These are phyloP conservation scores for Aegypius monachus DNA, from an alignment of 2,113 vertebrate genomes.

Conservation along the genomic window DNA sequence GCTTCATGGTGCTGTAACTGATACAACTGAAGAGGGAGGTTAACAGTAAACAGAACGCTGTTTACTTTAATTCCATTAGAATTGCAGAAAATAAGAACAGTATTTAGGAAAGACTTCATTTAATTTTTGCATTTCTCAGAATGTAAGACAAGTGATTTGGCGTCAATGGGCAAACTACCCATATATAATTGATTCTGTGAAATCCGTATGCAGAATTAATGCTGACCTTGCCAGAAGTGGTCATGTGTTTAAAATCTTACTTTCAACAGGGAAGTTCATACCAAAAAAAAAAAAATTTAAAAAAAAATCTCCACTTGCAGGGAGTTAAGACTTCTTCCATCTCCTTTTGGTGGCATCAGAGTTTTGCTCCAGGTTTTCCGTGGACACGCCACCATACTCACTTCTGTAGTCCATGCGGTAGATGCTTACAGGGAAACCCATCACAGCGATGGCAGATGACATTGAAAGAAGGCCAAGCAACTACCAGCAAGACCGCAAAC, in stretches of 20 bases:
- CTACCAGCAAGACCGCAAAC: neutral
- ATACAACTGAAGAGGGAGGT: neutral
- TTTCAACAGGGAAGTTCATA: neutral
- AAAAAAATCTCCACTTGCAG: neutral
- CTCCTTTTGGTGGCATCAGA: neutral
- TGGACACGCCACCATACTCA: neutral
- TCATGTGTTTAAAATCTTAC: neutral
- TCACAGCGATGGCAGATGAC: accelerated
- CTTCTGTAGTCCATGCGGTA: neutral
- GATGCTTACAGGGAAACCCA: neutral
- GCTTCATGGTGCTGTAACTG: neutral
- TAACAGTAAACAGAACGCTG: neutral
- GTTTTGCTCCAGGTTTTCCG: neutral
- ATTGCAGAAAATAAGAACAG: neutral
- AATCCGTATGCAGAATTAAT: neutral
- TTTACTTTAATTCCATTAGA: neutral
- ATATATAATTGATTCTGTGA: neutral
- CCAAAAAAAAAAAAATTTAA: neutral
- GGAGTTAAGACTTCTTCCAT: neutral
- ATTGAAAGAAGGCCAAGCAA: neutral
- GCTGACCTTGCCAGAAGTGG: neutral
- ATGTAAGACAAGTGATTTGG: neutral
- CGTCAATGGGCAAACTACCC: neutral
- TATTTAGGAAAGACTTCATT: neutral
- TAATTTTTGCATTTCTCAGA: neutral